These are phyloP conservation scores for Agrochola lota DNA, from an alignment of 2,888 invertebrate species.

Conservation along the genomic window DNA sequence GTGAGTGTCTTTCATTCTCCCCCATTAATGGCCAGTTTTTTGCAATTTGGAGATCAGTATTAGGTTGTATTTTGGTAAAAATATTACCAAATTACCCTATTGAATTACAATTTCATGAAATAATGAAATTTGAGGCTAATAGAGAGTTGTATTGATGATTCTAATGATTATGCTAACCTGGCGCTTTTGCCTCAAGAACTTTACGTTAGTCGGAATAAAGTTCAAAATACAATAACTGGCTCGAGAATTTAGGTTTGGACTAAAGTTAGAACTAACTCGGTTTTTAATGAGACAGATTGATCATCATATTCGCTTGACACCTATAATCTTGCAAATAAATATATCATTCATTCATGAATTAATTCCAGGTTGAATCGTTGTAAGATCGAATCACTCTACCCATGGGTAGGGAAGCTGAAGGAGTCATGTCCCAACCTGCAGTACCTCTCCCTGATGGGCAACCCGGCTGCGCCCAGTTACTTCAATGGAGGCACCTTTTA, in stretches of 20 bases:
- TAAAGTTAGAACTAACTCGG: too few relatives aligned
- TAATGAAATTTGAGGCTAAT: too few relatives aligned
- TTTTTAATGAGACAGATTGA: not conserved
- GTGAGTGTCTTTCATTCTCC: slow-evolving; percentile 77
- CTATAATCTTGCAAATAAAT: too few relatives aligned
- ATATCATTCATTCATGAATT: too few relatives aligned
- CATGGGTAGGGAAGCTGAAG: slow-evolving; percentile 93
- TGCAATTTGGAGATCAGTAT: too few relatives aligned
- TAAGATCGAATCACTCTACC: slow-evolving; percentile 91
- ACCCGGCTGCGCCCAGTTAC: slow-evolving; percentile 94
- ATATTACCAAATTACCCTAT: too few relatives aligned
- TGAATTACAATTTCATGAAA: too few relatives aligned
- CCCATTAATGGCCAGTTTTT: too few relatives aligned
- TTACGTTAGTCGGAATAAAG: not conserved
- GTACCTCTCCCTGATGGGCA: slow-evolving; percentile 96
- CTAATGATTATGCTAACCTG: too few relatives aligned
- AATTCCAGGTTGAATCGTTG: slow-evolving; percentile 92
- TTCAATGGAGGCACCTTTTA: slow-evolving; percentile 94
- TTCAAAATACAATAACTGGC: not conserved
- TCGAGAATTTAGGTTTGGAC: not conserved
- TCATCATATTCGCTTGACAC: not conserved
- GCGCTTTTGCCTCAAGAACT: too few relatives aligned
- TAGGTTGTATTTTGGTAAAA: too few relatives aligned
- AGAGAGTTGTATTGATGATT: too few relatives aligned
- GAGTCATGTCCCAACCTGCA: slow-evolving; percentile 93